Evolutionary conservation across 2,113 vertebrate genomes (phyloP), one percentile per base, ranked within the genome.

Genomic region (Otolemur garnettii): DNA sequence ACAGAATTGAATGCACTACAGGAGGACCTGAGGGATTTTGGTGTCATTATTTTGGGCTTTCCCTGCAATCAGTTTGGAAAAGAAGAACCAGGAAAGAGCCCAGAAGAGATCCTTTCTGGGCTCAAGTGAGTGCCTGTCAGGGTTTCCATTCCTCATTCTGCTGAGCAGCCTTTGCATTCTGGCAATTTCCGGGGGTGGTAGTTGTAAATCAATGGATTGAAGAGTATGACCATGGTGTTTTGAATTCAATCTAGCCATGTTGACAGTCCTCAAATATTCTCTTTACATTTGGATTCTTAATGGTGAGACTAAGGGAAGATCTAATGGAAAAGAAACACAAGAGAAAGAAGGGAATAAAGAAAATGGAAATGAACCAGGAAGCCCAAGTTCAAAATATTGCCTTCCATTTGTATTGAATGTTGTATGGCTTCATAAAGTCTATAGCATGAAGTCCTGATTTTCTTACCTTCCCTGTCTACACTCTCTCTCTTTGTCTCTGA

Each of bases 1-100:
- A 2, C 94, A 97, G 99, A 99, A 98, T 95, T 99, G 99, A 99
- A 99, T 99, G 99, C 99, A 99, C 99, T 99, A 97, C 99, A 99
- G 24, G 98, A 99, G 15, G 98, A 99, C 45, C 92, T 99, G 97
- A 98, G 96, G 19, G 4, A 82, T 17, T 35, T 96, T 0, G 98
- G 98, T 0, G 86, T 99, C 0, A 95, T 98, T 0, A 26, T 99
- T 71, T 97, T 99, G 19, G 99, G 98, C 62, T 99, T 99, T 96
- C 99, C 99, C 14, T 99, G 97, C 95, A 99, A 99, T 98, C 99
- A 99, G 15, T 99, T 99, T 71, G 99, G 99, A 94, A 99, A 99
- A 97, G 99, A 99, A 96, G 99, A 99, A 97, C 99, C 99, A 0
- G 99, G 99, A 15, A 22, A 95, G 33, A 99, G 98, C 57, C 91